Base-by-base conservation (phyloP, 1,140 invertebrate species). In the Xylocopa sonorina region DNA sequence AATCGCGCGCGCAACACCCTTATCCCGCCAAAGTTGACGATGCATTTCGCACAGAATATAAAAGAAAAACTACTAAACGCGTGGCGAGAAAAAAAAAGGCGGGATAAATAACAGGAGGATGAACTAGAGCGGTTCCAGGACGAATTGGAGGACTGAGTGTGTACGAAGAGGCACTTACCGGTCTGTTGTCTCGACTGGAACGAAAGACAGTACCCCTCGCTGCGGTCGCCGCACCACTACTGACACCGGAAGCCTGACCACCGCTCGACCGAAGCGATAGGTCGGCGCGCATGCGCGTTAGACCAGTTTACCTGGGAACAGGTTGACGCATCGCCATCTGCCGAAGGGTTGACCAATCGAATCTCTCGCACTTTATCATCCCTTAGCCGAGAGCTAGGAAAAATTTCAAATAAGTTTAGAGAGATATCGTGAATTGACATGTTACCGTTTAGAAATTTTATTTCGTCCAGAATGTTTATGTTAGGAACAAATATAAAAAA, bases 141-240 rank as follows among this genome's bases (percentile, higher is more conserved):
- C 29, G 34, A 60, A 48, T 60, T 7, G 21, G n/a, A 48, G 16
- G 32, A 38, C 10, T 14, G 21, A 58, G 48, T 18, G 4, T 27
- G n/a, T 9, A 48, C 27, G 38, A 69, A 68, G 41, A 68, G 34
- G 34, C 43, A 43, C 74, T 77, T 24, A 77, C 74, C 74, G 74
- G 74, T 77, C 14, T 68, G 53, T 68, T 12, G 74, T 27, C 32
- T 58, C 18, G n/a, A 21, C 29, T 38, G 43, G 3, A 9, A 50
- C 7, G 32, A 48, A 14, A 48, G 48, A 14, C 32, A 68, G 41
- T 24, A 32, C 27, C 53, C 74, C 64, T 58, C 74, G 16, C 24
- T 57, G 67, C 46, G 64, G 64, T 43, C 74, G 74, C 74, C 74
- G 74, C 74, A 77, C 74, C 53, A 77, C 64, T 77, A 68, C 74